Conservation (phyloP, 2,888 invertebrate species). For the Spilarctia lutea region DNA sequence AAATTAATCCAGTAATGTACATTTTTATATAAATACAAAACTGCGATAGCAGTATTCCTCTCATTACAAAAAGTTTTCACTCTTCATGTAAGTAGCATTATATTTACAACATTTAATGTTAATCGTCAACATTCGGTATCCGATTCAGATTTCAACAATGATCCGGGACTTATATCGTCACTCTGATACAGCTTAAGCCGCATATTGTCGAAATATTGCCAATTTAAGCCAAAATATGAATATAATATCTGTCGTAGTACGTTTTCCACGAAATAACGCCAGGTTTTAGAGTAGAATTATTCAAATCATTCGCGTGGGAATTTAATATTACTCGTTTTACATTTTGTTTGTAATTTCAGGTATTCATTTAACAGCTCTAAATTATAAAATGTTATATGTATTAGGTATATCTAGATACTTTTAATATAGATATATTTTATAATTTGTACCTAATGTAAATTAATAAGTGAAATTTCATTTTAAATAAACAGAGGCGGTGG, state of each 20-base stretch:
- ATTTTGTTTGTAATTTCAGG: conserved; percentile 4
- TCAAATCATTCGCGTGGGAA: conserved; percentile 22
- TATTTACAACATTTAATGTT: neutral
- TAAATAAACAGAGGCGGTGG: too few relatives aligned
- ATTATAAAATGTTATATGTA: too few relatives aligned
- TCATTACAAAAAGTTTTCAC: neutral
- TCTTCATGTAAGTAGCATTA: neutral
- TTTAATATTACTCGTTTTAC: neutral
- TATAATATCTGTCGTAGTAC: conserved; percentile 8
- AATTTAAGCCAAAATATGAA: conserved; percentile 10
- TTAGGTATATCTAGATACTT: too few relatives aligned
- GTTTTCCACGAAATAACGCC: conserved; percentile 19
- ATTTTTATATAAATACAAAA: neutral
- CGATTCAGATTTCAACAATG: conserved; percentile 15
- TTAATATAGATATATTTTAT: too few relatives aligned
- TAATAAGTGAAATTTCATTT: too few relatives aligned
- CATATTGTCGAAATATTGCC: conserved; percentile 20
- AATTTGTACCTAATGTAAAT: too few relatives aligned
- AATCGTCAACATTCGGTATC: neutral
- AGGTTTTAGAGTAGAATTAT: conserved; percentile 36
- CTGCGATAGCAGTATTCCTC: neutral
- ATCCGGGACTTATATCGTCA: conserved; percentile 35
- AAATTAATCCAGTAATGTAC: neutral
- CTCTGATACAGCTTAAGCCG: conserved; percentile 11
- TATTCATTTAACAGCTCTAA: too few relatives aligned